phyloP scores from a whole-genome alignment of 2,113 vertebrate genomes.

The Spea multiplicata region DNA sequence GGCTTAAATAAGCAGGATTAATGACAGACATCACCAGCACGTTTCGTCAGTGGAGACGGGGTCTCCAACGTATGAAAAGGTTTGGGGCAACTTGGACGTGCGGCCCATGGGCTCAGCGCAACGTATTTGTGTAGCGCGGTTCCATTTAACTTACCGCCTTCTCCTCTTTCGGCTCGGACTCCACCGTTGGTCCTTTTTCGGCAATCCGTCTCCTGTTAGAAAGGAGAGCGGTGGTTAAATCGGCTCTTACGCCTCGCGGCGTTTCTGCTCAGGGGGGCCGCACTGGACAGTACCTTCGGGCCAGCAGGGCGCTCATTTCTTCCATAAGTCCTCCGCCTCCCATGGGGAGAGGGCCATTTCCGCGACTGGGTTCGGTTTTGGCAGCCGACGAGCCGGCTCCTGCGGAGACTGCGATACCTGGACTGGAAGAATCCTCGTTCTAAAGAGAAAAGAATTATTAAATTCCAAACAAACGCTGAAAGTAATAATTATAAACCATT shows the following conservation, averaged over 20 bases:
- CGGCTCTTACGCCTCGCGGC: too few species aligned
- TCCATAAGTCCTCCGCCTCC: conserved; percentile 92
- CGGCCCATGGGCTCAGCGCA: too few species aligned
- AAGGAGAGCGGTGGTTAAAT: conserved; percentile 8
- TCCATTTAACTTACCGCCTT: conserved; percentile 74
- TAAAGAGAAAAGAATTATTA: conserved; percentile 56
- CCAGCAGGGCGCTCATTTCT: conserved; percentile 97
- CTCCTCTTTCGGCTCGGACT: conserved; percentile 85
- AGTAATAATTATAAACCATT: neutral
- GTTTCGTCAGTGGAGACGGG: too few species aligned
- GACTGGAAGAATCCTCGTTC: conserved; percentile 78
- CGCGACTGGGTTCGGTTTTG: conserved; percentile 81
- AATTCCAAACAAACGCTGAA: neutral
- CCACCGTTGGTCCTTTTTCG: conserved; percentile 91
- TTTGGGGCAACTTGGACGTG: too few species aligned
- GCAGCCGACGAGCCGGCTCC: conserved; percentile 60
- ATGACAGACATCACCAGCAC: too few species aligned
- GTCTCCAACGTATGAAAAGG: too few species aligned
- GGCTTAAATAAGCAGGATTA: too few species aligned
- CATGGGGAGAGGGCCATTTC: conserved; percentile 87
- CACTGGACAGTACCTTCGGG: conserved; percentile 77
- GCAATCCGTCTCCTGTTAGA: conserved; percentile 91
- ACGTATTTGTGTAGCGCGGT: too few species aligned
- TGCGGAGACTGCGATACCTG: conserved; percentile 62
- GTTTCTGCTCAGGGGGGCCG: too few species aligned